Percentiles rank a stretch among this genome's conserved stretches.
phyloP scores from a whole-genome alignment of 2,888 invertebrate genomes.

The Papilio demoleus region DNA sequence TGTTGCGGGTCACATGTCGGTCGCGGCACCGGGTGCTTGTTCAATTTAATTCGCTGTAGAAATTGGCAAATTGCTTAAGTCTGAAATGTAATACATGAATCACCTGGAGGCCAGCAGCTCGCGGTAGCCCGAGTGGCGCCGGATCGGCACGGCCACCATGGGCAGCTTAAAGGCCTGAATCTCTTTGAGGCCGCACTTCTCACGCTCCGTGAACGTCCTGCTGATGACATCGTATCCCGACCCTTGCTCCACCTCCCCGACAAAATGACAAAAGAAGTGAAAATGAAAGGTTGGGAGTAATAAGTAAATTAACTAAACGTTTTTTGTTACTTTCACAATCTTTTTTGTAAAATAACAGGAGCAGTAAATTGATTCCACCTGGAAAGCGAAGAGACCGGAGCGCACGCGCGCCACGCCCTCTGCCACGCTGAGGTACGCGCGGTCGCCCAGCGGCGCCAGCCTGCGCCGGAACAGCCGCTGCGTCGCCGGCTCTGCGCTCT shows the following conservation, averaged over 20 bases:
- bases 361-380: conserved; percentile 56
- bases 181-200: conserved; percentile 85
- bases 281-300: no score
- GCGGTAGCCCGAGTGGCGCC: conserved; percentile 82
- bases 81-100: no score
- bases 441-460: conserved; percentile 80
- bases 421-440: conserved; percentile 77
- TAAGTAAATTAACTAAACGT: no score
- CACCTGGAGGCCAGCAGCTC: conserved; percentile 80
- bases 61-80: no score
- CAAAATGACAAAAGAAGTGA: neutral
- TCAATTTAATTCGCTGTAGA: no score
- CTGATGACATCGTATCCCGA: conserved; percentile 85
- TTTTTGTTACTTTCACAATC: neutral
- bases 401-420: conserved; percentile 83
- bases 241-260: conserved; percentile 77
- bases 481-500: conserved; percentile 80
- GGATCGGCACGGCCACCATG: conserved; percentile 80
- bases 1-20: no score
- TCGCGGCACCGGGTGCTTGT: no score
- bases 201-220: conserved; percentile 84
- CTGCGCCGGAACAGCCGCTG: conserved; percentile 80
- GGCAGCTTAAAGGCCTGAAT: conserved; percentile 84
- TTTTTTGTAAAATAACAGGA: neutral
- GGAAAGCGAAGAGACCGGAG: conserved; percentile 83